Conservation (phyloP, 2,797 vertebrate species). For the Pseudochaenichthys georgianus region DNA sequence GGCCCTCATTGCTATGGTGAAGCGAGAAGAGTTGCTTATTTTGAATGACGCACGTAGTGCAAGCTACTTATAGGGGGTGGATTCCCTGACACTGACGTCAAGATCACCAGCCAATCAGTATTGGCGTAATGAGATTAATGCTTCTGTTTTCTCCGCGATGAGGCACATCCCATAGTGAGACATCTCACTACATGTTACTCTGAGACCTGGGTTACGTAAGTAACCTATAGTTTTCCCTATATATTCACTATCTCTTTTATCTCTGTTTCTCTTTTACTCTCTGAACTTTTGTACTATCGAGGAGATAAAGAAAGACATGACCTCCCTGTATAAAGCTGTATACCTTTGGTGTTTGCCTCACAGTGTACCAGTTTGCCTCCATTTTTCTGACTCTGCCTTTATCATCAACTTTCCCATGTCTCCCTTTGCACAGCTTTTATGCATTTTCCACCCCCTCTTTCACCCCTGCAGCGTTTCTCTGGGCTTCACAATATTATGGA, state of each 20-base stretch:
- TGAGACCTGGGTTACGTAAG: too few relatives aligned
- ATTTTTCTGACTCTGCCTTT: conserved; percentile 36
- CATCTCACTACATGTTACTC: too few relatives aligned
- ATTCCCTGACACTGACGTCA: too few relatives aligned
- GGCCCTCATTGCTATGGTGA: too few relatives aligned
- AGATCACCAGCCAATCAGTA: too few relatives aligned
- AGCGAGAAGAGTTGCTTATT: too few relatives aligned
- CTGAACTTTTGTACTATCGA: conserved; percentile 40
- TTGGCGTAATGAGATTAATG: too few relatives aligned
- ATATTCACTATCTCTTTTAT: conserved; percentile 32
- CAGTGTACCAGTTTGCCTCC: conserved; percentile 37
- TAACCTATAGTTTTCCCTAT: conserved; percentile 17
- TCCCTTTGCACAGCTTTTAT: conserved; percentile 42
- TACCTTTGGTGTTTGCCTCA: conserved; percentile 46
- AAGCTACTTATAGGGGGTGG: too few relatives aligned
- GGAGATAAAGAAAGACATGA: conserved; percentile 53
- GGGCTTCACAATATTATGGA: conserved; percentile 17
- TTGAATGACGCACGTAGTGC: too few relatives aligned
- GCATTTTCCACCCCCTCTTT: conserved; percentile 32
- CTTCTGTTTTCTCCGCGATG: too few relatives aligned
- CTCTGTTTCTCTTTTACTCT: conserved; percentile 26
- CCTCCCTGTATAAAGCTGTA: conserved; percentile 41
- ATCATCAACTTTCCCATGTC: conserved; percentile 38
- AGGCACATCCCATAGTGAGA: too few relatives aligned
- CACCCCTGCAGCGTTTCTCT: conserved; percentile 12